These are phyloP conservation scores for Apamea anceps DNA, from an alignment of 2,888 invertebrate genomes.

Conservation along the genomic window DNA sequence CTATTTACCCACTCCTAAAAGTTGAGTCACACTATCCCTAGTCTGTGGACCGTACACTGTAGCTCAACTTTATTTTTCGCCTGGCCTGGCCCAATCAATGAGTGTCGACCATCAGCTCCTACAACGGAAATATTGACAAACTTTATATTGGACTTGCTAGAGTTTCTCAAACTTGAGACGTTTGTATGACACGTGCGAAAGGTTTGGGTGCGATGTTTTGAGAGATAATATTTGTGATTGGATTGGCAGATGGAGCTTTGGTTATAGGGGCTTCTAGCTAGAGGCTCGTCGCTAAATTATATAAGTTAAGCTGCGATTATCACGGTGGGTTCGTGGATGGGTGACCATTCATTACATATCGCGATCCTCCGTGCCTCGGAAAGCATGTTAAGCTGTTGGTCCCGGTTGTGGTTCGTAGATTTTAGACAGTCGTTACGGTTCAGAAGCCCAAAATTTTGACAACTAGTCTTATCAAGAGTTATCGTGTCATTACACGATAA, in stretches of 20 bases:
- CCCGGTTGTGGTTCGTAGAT: neutral
- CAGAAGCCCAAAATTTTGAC: neutral
- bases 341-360: neutral
- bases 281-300: neutral
- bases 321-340: neutral
- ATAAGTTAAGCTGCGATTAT: neutral
- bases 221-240: constrained; percentile 13
- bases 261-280: neutral
- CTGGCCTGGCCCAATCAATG: constrained; percentile 83
- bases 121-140: constrained; percentile 86
- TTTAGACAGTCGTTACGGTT: neutral
- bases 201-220: constrained; percentile 54
- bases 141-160: constrained; percentile 82
- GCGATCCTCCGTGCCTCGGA: neutral
- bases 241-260: neutral
- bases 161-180: constrained; percentile 70
- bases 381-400: neutral
- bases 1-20: neutral
- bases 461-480: neutral
- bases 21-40: constrained; percentile 47
- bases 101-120: constrained; percentile 78
- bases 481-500: too few species aligned
- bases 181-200: constrained; percentile 55
- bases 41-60: constrained; percentile 65
- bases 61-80: constrained; percentile 83